These are phyloP conservation scores for Maconellicoccus hirsutus DNA, from an alignment of 1,140 invertebrate genomes.

Conservation along the genomic window DNA sequence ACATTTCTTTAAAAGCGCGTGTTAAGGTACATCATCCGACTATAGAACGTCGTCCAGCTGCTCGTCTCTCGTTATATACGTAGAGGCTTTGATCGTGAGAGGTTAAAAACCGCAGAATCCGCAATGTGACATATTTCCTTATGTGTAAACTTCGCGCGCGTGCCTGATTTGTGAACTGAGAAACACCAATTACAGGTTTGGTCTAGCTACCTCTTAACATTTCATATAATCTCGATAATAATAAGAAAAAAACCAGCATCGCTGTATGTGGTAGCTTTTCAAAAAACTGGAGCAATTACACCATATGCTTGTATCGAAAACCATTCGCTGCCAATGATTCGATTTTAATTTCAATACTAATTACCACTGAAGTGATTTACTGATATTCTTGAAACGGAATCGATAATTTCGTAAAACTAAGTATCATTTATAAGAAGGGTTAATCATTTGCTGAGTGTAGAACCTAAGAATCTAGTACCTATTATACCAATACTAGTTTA, in stretches of 20 bases:
- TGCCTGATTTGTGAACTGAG: conserved; percentile 16
- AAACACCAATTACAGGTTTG: conserved; percentile 14
- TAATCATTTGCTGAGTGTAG: neutral
- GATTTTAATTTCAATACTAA: conserved; percentile 14
- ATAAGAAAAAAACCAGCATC: neutral
- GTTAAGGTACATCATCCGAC: conserved; percentile 21
- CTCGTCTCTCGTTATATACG: neutral
- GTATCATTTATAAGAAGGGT: neutral
- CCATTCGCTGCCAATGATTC: neutral
- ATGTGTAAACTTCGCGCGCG: conserved; percentile 21
- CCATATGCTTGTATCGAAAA: neutral
- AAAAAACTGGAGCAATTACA: conserved; percentile 15
- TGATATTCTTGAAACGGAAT: neutral
- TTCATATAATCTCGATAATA: neutral
- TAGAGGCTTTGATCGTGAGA: conserved; percentile 16
- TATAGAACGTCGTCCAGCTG: neutral
- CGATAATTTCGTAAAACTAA: neutral
- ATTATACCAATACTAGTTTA: neutral
- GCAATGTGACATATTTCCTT: conserved; percentile 22
- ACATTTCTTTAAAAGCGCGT: conserved; percentile 10
- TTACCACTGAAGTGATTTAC: conserved; percentile 4
- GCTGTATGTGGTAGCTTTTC: neutral
- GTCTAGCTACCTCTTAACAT: conserved; percentile 2
- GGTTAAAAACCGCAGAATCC: conserved; percentile 22
- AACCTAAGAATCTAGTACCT: too few relatives aligned